phyloP scores from a whole-genome alignment of 2,888 invertebrate species.

The Sphaeridia pumilis region DNA sequence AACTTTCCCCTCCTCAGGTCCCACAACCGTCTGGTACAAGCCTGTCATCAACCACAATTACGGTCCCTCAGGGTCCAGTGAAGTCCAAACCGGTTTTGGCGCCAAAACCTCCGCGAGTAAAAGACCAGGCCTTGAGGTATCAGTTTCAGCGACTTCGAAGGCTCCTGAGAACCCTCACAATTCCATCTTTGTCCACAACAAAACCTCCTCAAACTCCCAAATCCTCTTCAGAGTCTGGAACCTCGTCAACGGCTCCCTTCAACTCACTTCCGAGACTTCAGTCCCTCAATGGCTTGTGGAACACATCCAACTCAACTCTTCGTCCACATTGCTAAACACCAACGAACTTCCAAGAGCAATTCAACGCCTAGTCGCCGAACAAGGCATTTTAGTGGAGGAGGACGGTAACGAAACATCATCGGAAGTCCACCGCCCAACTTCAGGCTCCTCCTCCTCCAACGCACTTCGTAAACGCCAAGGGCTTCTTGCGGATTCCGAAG shows the following conservation, averaged over 20 bases:
- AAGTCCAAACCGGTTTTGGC: no score
- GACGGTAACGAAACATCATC: background rate
- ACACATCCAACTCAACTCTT: conserved; percentile 16
- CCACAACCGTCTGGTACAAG: conserved; percentile 32
- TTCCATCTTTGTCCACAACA: background rate
- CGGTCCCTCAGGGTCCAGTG: no score
- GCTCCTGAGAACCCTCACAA: no score
- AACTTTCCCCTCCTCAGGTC: no score
- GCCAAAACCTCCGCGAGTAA: no score
- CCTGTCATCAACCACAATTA: conserved; percentile 29
- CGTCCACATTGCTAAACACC: conserved; percentile 19
- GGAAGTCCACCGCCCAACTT: no score
- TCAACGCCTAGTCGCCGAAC: conserved; percentile 14
- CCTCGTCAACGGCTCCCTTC: conserved; percentile 21
- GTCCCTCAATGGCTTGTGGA: conserved; percentile 26
- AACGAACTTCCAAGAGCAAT: conserved; percentile 23
- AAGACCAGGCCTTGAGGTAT: no score
- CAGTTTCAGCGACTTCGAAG: background rate
- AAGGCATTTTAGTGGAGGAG: background rate
- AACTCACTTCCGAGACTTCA: conserved; percentile 20
- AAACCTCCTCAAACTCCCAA: background rate
- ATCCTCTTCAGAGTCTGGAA: conserved; percentile 29
- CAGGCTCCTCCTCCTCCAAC: no score
- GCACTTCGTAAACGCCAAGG: no score
- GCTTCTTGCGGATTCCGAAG: background rate